Evolutionary conservation across 2,888 invertebrate genomes (phyloP), one percentile per base, ranked within the genome.

Genomic region (Blastobasis adustella): DNA sequence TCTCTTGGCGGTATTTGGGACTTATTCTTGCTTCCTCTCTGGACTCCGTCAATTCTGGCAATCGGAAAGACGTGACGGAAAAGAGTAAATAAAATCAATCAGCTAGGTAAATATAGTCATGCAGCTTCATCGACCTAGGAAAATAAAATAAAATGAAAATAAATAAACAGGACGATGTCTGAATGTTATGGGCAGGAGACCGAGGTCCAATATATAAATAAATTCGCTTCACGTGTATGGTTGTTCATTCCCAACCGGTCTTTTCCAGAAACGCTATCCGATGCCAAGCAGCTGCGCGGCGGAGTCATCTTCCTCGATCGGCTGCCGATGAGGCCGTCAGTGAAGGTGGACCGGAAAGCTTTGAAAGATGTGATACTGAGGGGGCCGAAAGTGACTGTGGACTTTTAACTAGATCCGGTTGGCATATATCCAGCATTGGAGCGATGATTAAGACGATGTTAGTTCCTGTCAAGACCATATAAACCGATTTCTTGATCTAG

Each of bases 261-360:
- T 42, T 42, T 67, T 73, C 9, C 67, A 76, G 76, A 67, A 37
- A 45, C 65, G 0, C 64, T 76, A 37, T 44, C 65, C 0, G 65
- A 62, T 8, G 37, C 59, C 0, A 76, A 78, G 49, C 76, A 73
- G 10, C 55, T 79, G 1, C 54, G 75, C 37, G 79, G 77, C 0
- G 79, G 78, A 0, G 76, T 78, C 0, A 60, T 76, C 40, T 76
- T 79, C 54, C 37, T 79, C 52, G 52, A 61, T 0, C 64, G 67
- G 10, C 50, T 79, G 6, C 78, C 79, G 0, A 51, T 69, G 50
- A 76, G 75, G 0, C 49, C 69, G 0, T 59, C 71, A 0, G 66
- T 68, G 2, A 79, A 79, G 53, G 46, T 76, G 0, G 54, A 77
- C 46, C 58, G 74, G 45, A 59, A 54, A 5, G 69, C 69, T 57